Evolutionary conservation across 2,888 invertebrate genomes (phyloP).

Genomic region (Glyphotaelius pellucidus): DNA sequence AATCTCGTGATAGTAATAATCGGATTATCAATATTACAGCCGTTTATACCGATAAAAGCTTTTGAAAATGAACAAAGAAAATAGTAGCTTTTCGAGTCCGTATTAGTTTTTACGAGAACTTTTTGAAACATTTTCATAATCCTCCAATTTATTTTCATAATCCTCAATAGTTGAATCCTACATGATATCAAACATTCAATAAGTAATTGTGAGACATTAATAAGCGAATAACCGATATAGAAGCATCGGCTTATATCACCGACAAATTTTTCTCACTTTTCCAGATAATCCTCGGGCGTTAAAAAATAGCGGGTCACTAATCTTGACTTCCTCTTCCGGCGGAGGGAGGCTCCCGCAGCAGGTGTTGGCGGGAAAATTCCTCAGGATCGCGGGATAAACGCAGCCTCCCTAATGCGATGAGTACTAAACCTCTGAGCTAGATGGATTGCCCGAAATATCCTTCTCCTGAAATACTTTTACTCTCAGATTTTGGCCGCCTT

Average conservation of each 20-base stretch:
- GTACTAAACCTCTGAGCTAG: constrained; percentile 66
- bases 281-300: constrained; percentile 59
- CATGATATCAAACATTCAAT: not conserved
- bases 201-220: not conserved
- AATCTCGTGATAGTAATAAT: not conserved
- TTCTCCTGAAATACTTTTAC: constrained; percentile 50
- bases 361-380: constrained; percentile 56
- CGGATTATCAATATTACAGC: not conserved
- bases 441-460: constrained; percentile 65
- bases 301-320: constrained; percentile 65
- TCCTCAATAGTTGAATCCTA: not conserved
- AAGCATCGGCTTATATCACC: constrained; percentile 36
- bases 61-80: too few species aligned
- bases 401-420: constrained; percentile 64
- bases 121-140: not conserved
- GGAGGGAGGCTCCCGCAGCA: constrained; percentile 56
- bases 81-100: not conserved
- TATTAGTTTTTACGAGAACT: not conserved
- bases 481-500: constrained; percentile 37
- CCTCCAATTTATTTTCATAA: not conserved
- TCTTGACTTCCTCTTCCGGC: constrained; percentile 57
- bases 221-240: not conserved
- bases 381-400: constrained; percentile 58
- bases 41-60: too few species aligned
- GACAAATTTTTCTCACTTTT: constrained; percentile 55